These are phyloP conservation scores for Lutjanus campechanus DNA, from an alignment of 2,797 vertebrate genomes.

Conservation along the genomic window DNA sequence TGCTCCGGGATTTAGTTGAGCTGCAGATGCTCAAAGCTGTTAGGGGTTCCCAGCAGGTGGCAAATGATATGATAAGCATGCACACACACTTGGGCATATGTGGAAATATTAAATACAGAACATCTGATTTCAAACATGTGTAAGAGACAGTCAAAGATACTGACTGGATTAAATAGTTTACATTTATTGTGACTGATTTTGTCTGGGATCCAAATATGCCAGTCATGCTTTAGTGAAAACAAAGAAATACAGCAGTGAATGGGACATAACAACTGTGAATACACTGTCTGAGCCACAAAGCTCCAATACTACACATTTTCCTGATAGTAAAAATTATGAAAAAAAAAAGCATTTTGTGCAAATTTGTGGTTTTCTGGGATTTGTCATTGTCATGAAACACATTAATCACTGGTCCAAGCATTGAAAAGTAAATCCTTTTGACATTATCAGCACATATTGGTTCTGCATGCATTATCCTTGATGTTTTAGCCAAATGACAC, in stretches of 20 bases:
- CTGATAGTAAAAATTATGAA: neutral
- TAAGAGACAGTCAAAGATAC: constrained; percentile 19
- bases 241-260: constrained; percentile 18
- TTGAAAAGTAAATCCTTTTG: constrained; percentile 32
- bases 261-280: neutral
- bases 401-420: constrained; percentile 19
- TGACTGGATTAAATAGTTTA: constrained; percentile 3
- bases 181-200: neutral
- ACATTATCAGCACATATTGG: constrained; percentile 23
- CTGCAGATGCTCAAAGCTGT: constrained; percentile 31
- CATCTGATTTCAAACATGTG: constrained; percentile 5
- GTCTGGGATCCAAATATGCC: constrained; percentile 1
- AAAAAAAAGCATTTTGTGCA: neutral
- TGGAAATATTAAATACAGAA: constrained; percentile 21
- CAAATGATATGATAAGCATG: constrained; percentile 37
- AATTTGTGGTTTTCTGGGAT: constrained; percentile 17
- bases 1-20: constrained; percentile 45
- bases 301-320: neutral
- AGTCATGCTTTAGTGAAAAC: constrained; percentile 13
- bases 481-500: constrained; percentile 26
- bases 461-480: constrained; percentile 39
- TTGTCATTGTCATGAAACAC: constrained; percentile 20
- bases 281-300: constrained; percentile 5
- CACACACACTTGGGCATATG: constrained; percentile 29
- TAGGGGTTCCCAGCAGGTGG: constrained; percentile 47